phyloP scores from a whole-genome alignment of 2,888 invertebrate genomes.

The Creontiades dilutus region DNA sequence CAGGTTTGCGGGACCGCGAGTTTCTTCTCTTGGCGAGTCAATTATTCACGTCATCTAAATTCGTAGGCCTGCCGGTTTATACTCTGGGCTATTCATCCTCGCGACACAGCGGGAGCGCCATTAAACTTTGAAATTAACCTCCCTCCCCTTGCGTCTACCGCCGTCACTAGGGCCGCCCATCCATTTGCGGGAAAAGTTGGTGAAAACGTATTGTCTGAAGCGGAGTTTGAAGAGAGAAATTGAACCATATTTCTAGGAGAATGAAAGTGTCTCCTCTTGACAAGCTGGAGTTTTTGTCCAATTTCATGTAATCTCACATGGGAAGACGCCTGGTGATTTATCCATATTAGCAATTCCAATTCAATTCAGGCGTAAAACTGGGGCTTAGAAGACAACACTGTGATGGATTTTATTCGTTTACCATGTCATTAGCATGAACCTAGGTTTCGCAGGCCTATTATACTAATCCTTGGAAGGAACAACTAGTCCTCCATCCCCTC shows the following conservation, averaged over 20 bases:
- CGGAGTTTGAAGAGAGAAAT: not conserved
- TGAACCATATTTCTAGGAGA: not conserved
- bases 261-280: not conserved
- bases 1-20: not conserved
- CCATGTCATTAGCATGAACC: too few species aligned
- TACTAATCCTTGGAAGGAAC: too few species aligned
- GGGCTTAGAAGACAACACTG: too few species aligned
- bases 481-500: too few species aligned
- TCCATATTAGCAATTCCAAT: too few species aligned
- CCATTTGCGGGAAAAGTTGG: constrained; percentile 26
- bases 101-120: constrained; percentile 1
- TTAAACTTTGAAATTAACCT: constrained; percentile 44
- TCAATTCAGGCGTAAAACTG: too few species aligned
- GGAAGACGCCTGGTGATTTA: too few species aligned
- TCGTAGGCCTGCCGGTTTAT: constrained; percentile 29
- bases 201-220: constrained; percentile 38
- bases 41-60: constrained; percentile 51
- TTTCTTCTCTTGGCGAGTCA: constrained; percentile 19
- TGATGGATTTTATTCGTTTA: too few species aligned
- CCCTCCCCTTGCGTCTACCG: not conserved
- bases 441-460: too few species aligned
- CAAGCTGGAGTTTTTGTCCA: too few species aligned
- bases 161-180: not conserved
- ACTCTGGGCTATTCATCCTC: constrained; percentile 35
- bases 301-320: too few species aligned